Percentiles rank a stretch among this genome's conserved stretches.
phyloP scores from a whole-genome alignment of 1,140 invertebrate species.

The Coenobita brevimanus region DNA sequence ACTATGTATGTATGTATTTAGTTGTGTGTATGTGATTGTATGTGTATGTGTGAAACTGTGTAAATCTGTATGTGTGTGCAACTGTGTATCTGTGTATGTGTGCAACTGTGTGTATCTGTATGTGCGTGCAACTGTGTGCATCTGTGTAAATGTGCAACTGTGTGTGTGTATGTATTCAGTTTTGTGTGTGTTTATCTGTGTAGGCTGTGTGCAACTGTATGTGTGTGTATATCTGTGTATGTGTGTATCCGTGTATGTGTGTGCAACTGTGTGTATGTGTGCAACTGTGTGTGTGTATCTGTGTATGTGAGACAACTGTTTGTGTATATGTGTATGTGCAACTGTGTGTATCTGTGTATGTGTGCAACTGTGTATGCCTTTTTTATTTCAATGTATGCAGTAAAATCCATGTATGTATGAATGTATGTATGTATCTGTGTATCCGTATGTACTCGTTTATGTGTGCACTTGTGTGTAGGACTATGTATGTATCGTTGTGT shows the following conservation, averaged over 20 bases:
- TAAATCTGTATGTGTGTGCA: background rate
- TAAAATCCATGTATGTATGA: background rate
- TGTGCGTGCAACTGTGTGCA: background rate
- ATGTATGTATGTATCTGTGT: constrained; percentile 10
- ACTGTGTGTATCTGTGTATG: background rate
- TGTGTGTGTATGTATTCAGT: background rate
- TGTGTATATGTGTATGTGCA: constrained; percentile 7
- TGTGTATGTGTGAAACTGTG: constrained; percentile 32
- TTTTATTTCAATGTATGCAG: background rate
- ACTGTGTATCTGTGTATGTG: background rate
- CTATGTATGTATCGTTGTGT: background rate
- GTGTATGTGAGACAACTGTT: background rate
- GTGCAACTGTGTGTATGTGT: background rate
- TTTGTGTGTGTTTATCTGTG: background rate
- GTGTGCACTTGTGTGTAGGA: background rate
- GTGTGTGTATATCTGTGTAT: no score
- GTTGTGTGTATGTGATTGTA: constrained; percentile 19
- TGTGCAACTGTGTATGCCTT: background rate
- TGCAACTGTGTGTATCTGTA: background rate
- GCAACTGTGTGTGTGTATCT: background rate
- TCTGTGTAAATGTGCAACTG: background rate
- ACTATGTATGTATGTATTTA: background rate
- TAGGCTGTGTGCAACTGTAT: background rate
- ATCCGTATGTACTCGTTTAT: background rate
- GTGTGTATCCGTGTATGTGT: background rate